phyloP scores from a whole-genome alignment of 2,113 vertebrate species.

The Archilochus colubris region DNA sequence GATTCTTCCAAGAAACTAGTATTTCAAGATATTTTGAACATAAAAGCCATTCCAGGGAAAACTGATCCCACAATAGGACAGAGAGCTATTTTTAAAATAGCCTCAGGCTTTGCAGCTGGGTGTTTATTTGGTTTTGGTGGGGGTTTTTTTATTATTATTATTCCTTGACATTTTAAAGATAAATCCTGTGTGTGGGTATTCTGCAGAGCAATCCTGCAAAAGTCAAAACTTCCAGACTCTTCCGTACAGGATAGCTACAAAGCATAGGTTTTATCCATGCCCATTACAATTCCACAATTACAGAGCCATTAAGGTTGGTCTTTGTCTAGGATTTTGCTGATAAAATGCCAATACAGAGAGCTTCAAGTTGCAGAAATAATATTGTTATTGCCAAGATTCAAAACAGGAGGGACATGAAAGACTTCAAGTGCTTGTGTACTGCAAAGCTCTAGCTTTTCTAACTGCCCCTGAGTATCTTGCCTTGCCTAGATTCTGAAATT shows the following conservation, averaged over 20 bases:
- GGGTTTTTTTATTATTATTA: neutral
- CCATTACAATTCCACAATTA: neutral
- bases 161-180: conserved; percentile 53
- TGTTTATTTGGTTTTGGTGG: conserved; percentile 32
- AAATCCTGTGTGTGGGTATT: neutral
- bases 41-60: conserved; percentile 52
- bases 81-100: conserved; percentile 61
- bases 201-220: neutral
- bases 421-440: neutral
- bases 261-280: neutral
- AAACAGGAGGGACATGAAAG: neutral
- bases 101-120: conserved; percentile 54
- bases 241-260: neutral
- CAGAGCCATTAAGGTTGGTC: neutral
- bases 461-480: neutral
- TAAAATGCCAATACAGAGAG: neutral
- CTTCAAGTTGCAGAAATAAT: neutral
- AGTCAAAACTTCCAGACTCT: neutral
- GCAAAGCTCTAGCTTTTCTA: neutral
- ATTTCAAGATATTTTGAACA: conserved; percentile 67
- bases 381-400: neutral
- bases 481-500: neutral
- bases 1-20: conserved; percentile 54
- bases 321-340: conserved; percentile 9
- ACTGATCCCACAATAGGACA: conserved; percentile 53